These are phyloP conservation scores for Ellobius talpinus DNA, from an alignment of 2,113 vertebrate species.

Conservation along the genomic window DNA sequence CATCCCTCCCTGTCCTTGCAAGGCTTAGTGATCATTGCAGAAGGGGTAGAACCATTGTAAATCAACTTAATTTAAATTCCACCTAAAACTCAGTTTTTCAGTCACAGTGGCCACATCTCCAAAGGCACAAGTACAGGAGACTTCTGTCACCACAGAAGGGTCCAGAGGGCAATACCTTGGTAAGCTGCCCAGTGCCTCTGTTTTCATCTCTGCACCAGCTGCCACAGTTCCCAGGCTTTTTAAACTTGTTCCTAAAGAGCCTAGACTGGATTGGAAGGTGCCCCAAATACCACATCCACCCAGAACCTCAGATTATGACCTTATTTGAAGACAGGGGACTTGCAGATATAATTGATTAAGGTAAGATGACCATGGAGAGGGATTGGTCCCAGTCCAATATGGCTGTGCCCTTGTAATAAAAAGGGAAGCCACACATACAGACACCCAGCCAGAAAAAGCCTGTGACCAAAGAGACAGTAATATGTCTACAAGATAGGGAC, in stretches of 20 bases:
- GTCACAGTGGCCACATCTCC: background rate
- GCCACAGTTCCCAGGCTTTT: background rate
- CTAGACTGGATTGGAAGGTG: background rate
- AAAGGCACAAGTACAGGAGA: background rate
- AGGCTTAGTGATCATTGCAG: background rate
- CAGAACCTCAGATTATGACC: background rate
- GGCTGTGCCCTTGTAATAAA: background rate
- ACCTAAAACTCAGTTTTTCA: background rate
- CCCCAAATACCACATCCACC: background rate
- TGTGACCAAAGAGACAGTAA: background rate
- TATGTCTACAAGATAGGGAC: background rate
- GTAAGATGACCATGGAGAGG: background rate
- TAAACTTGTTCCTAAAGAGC: background rate
- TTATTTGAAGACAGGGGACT: constrained; percentile 5
- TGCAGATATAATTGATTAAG: background rate
- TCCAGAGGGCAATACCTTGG: rapidly evolving
- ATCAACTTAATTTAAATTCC: background rate
- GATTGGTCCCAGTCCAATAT: background rate
- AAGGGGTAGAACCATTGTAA: background rate
- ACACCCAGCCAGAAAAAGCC: background rate
- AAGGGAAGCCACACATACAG: background rate
- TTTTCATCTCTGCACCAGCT: background rate
- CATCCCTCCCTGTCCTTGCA: background rate
- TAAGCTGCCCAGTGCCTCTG: background rate
- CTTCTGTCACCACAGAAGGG: background rate